phyloP scores from a whole-genome alignment of 2,797 vertebrate species.

The Morus bassanus region DNA sequence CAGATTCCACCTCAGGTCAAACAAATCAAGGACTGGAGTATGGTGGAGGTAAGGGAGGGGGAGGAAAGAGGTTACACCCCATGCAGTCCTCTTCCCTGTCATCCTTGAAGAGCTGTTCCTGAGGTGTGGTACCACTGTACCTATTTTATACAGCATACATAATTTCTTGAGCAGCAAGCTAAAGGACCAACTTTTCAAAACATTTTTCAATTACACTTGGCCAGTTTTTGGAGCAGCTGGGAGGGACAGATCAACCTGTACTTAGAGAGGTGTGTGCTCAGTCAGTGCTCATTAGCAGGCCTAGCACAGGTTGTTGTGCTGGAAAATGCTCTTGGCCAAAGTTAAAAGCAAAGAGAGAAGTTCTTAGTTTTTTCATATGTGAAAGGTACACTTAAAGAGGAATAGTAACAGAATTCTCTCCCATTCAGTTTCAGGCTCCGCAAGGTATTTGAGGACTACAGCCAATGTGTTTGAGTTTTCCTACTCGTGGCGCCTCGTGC shows the following conservation, averaged over 20 bases:
- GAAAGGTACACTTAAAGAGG: background rate
- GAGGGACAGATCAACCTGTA: background rate
- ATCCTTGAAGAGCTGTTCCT: background rate
- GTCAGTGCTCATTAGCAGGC: background rate
- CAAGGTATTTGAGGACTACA: background rate
- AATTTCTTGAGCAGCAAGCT: background rate
- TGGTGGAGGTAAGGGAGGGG: constrained; percentile 80
- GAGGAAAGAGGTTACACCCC: too few species aligned
- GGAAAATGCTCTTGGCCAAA: background rate
- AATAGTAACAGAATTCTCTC: background rate
- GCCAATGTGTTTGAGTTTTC: rapidly evolving
- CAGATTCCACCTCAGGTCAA: constrained; percentile 82
- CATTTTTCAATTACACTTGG: background rate
- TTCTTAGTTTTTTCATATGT: rapidly evolving
- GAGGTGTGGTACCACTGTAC: background rate
- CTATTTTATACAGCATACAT: rapidly evolving
- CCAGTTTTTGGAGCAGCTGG: background rate
- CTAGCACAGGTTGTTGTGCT: background rate
- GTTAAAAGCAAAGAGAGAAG: background rate
- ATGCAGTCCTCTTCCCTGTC: background rate
- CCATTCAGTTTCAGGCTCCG: background rate
- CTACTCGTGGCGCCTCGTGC: background rate
- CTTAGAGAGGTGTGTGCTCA: background rate
- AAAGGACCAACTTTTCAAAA: background rate
- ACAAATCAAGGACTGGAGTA: constrained; percentile 77